A percentile compares a stretch with the other conserved stretches of the same genome.
These are phyloP conservation scores for Thamnophis elegans DNA, from an alignment of 2,797 vertebrate species.

Conservation along the genomic window DNA sequence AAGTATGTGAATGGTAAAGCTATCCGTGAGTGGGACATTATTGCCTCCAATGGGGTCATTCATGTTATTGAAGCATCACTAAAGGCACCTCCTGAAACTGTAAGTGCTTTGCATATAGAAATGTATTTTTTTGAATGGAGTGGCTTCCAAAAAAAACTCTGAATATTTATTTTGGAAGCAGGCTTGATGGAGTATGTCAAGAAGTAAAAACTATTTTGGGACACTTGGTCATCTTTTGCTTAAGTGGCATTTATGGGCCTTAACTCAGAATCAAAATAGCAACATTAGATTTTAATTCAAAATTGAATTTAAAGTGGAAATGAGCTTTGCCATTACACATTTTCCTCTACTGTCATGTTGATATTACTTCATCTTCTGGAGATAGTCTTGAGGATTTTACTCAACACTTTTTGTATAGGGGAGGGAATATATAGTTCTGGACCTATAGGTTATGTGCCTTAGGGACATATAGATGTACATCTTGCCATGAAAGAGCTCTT, in stretches of 20 bases:
- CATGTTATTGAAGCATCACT: slow-evolving; percentile 86
- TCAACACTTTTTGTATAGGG: background rate
- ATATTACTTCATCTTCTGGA: background rate
- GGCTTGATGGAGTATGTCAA: background rate
- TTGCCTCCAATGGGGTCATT: slow-evolving; percentile 90
- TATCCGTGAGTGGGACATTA: slow-evolving; percentile 79
- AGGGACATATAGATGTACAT: background rate
- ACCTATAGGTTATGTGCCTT: background rate
- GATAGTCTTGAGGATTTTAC: background rate
- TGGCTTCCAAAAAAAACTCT: background rate
- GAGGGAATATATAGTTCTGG: background rate
- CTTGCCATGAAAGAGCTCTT: background rate
- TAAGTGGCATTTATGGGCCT: background rate
- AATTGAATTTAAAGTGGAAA: background rate
- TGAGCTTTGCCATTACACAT: background rate
- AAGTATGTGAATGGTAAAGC: slow-evolving; percentile 82
- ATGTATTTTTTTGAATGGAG: background rate
- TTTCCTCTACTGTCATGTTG: background rate
- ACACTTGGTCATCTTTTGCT: background rate
- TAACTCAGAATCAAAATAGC: background rate
- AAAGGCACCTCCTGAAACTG: slow-evolving; percentile 77
- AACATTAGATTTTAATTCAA: background rate
- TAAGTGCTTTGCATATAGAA: slow-evolving; percentile 58
- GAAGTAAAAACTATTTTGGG: background rate
- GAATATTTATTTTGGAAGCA: background rate